A percentile compares a stretch with the other conserved stretches of the same genome.
Evolutionary conservation across 1,140 invertebrate genomes (phyloP).

Genomic region (Drosophila obscura): DNA sequence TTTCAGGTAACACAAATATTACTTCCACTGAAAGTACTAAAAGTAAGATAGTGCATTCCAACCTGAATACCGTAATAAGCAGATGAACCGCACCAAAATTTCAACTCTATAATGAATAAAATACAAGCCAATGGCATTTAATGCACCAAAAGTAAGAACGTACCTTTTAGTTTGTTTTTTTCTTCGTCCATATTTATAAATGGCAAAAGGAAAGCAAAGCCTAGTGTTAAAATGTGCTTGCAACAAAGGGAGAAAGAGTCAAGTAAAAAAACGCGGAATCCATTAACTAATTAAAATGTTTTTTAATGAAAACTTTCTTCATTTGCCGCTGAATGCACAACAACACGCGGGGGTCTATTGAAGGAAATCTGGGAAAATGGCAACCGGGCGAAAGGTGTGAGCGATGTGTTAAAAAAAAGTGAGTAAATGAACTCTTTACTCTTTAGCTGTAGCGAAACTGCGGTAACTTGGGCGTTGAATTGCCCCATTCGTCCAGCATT

Average conservation of each 20-base stretch:
- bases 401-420: conserved; percentile 39
- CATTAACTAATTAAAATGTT: conserved; percentile 67
- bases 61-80: too few relatives aligned
- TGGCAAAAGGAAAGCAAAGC: conserved; percentile 2
- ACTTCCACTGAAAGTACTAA: too few relatives aligned
- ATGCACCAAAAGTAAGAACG: conserved; percentile 9
- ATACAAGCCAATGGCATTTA: conserved; percentile 36
- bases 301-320: conserved; percentile 55
- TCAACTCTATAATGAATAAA: conserved; percentile 26
- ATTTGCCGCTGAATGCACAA: conserved; percentile 48
- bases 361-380: conserved; percentile 11
- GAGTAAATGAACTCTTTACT: conserved; percentile 26
- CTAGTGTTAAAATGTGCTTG: conserved; percentile 35
- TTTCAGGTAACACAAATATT: too few relatives aligned
- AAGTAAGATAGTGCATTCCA: too few relatives aligned
- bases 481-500: conserved; percentile 4
- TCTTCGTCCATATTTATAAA: conserved; percentile 6
- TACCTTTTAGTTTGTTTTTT: conserved; percentile 34
- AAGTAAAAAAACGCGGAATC: conserved; percentile 31
- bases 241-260: neutral
- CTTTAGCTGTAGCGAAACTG: conserved; percentile 31
- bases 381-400: conserved; percentile 17
- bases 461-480: conserved; percentile 48
- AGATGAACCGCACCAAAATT: neutral
- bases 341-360: conserved; percentile 53